Conservation (phyloP, 2,888 invertebrate species). For the Linhomoeus sp. region DNA sequence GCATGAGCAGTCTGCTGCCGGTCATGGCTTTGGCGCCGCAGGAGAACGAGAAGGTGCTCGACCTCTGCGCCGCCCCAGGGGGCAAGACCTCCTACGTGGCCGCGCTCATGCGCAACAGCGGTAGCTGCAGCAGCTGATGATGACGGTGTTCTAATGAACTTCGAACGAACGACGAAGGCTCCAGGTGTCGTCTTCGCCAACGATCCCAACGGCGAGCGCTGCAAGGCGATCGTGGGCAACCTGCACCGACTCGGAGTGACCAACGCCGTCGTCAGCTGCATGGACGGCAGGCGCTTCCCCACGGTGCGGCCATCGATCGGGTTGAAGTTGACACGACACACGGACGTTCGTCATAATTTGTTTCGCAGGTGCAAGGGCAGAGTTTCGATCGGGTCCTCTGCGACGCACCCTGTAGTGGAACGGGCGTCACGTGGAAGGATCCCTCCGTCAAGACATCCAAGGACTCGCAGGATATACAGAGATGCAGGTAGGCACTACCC, state of each 20-base stretch:
- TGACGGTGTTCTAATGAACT: no score
- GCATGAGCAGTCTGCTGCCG: constrained; percentile 84
- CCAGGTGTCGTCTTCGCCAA: constrained; percentile 89
- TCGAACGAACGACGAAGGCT: constrained; percentile 1
- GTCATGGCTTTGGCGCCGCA: constrained; percentile 90
- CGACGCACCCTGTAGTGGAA: constrained; percentile 96
- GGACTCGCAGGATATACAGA: constrained; percentile 19
- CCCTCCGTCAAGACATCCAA: constrained; percentile 81
- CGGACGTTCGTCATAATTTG: no score
- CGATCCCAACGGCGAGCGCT: constrained; percentile 67
- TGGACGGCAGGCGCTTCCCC: constrained; percentile 70
- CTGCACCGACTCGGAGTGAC: constrained; percentile 85
- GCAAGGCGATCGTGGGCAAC: constrained; percentile 73
- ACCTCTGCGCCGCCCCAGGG: constrained; percentile 95
- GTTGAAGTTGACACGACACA: no score
- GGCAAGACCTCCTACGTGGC: constrained; percentile 95
- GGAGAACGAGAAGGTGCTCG: constrained; percentile 43
- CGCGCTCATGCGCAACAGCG: constrained; percentile 73
- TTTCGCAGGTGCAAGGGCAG: constrained; percentile 17
- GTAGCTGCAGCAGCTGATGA: not conserved
- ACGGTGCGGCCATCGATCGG: no score
- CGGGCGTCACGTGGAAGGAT: constrained; percentile 93
- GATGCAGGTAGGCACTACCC: constrained; percentile 3
- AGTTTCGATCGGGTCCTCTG: constrained; percentile 79
- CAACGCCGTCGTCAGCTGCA: constrained; percentile 67